Conservation (phyloP, 1,140 invertebrate species). For the Calliphora vicina region DNA sequence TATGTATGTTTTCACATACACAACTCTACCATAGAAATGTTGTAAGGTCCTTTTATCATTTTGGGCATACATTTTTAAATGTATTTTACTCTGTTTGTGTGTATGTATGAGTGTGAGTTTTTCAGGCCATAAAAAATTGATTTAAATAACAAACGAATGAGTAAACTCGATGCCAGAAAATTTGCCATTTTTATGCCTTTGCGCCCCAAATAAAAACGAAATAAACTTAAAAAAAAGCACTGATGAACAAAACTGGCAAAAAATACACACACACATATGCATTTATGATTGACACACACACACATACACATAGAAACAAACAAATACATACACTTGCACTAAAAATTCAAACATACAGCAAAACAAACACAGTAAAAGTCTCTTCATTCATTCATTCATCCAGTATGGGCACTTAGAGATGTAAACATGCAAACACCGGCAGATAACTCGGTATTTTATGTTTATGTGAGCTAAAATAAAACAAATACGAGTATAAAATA, state of each 20-base stretch:
- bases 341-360: background rate
- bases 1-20: background rate
- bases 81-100: background rate
- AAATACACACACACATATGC: background rate
- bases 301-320: background rate
- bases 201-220: conserved; percentile 25
- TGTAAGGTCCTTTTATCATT: background rate
- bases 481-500: background rate
- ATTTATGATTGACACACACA: background rate
- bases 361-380: background rate
- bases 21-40: background rate
- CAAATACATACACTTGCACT: background rate
- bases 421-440: background rate
- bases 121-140: conserved; percentile 28
- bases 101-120: background rate
- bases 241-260: background rate
- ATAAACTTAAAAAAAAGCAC: conserved; percentile 9
- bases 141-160: conserved; percentile 31
- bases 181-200: conserved; percentile 25
- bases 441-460: background rate
- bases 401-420: conserved; percentile 7
- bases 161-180: conserved; percentile 27
- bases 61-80: background rate
- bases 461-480: background rate
- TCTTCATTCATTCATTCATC: background rate